Conservation (phyloP, 2,113 vertebrate species). For the Macquaria ambigua region DNA sequence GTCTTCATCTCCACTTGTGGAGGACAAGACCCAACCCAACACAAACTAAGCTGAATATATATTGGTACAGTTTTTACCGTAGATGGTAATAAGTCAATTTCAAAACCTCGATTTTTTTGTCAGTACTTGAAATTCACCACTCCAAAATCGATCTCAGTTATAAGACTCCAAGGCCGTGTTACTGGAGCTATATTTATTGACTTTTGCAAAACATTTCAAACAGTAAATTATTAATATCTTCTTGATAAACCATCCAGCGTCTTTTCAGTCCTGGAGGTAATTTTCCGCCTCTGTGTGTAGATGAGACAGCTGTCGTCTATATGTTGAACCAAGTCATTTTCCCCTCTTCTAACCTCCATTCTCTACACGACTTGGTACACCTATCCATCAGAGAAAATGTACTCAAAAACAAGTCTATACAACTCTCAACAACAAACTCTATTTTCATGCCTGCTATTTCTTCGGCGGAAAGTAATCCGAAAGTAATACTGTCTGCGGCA, state of each 20-base stretch:
- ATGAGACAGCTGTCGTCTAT: background rate
- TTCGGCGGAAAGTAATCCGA: background rate
- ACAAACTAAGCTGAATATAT: background rate
- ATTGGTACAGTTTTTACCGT: background rate
- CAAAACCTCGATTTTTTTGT: background rate
- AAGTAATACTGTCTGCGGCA: background rate
- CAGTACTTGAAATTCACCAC: background rate
- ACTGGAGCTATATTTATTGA: background rate
- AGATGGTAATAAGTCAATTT: background rate
- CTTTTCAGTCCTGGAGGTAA: background rate
- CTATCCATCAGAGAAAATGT: background rate
- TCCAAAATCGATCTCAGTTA: background rate
- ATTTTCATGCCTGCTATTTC: background rate
- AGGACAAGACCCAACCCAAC: background rate
- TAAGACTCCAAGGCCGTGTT: background rate
- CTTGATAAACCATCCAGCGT: background rate
- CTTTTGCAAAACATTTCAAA: background rate
- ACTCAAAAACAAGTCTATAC: background rate
- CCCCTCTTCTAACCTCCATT: background rate
- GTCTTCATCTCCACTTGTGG: slow-evolving; percentile 11
- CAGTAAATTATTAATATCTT: background rate
- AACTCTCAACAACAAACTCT: background rate
- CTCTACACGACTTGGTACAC: background rate
- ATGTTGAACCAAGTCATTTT: background rate
- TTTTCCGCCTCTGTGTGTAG: background rate